Conservation (phyloP, 2,888 invertebrate species). For the Xanthorhoe spadicearia region DNA sequence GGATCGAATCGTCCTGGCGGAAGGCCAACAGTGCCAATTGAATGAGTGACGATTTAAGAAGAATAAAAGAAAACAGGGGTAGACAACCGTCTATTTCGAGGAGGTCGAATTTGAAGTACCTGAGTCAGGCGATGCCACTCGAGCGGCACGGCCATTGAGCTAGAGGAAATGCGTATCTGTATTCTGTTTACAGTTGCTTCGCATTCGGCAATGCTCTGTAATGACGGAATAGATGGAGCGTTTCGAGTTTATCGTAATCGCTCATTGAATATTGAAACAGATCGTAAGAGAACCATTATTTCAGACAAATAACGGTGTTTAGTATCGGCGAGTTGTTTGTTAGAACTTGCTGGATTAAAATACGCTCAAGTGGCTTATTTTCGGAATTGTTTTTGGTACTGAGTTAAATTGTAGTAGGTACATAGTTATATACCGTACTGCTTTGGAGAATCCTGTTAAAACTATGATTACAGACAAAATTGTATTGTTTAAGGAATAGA, state of each 20-base stretch:
- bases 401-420: background rate
- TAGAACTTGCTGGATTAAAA: constrained; percentile 8
- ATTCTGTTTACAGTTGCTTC: constrained; percentile 64
- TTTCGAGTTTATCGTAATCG: constrained; percentile 36
- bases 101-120: constrained; percentile 76
- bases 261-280: constrained; percentile 35
- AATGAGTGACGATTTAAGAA: constrained; percentile 79
- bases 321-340: constrained; percentile 22
- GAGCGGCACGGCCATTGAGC: constrained; percentile 69
- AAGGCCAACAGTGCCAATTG: constrained; percentile 77
- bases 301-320: constrained; percentile 25
- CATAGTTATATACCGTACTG: background rate
- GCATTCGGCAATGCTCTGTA: constrained; percentile 54
- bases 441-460: background rate
- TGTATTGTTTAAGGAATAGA: no score
- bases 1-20: constrained; percentile 74
- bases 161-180: constrained; percentile 73
- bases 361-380: constrained; percentile 10
- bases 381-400: constrained; percentile 2
- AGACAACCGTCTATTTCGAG: constrained; percentile 76
- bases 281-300: constrained; percentile 29
- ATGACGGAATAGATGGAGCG: constrained; percentile 43
- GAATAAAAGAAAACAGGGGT: constrained; percentile 74
- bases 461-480: no score
- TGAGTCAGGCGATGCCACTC: constrained; percentile 80